These are phyloP conservation scores for Myripristis murdjan DNA, from an alignment of 2,797 vertebrate species.

Conservation along the genomic window DNA sequence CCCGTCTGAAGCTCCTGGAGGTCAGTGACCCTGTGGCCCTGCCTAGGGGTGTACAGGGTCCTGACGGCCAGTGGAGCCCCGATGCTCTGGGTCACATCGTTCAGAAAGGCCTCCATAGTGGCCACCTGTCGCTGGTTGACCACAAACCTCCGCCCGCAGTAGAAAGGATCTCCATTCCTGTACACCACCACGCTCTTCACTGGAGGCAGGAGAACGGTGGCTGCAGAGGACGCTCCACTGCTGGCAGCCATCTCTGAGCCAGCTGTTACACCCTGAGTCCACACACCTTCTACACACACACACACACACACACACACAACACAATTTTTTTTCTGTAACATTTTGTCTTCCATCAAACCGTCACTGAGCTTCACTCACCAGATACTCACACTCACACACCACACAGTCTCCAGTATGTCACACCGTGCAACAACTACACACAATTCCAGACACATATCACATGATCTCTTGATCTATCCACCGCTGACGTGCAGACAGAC, in stretches of 20 bases:
- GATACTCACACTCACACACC: constrained; percentile 1
- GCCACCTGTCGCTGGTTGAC: constrained; percentile 88
- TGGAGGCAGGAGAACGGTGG: constrained; percentile 71
- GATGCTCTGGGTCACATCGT: constrained; percentile 89
- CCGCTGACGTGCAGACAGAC: constrained; percentile 28
- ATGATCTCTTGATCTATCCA: constrained; percentile 19
- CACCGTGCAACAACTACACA: constrained; percentile 22
- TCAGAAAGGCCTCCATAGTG: constrained; percentile 91
- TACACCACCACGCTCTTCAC: constrained; percentile 92
- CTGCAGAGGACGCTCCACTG: constrained; percentile 37
- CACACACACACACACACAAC: not conserved
- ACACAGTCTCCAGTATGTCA: constrained; percentile 1
- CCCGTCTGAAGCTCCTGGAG: constrained; percentile 88
- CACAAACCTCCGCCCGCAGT: constrained; percentile 88
- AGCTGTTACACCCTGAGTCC: constrained; percentile 17
- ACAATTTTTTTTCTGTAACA: not conserved
- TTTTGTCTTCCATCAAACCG: not conserved
- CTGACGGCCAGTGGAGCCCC: constrained; percentile 87
- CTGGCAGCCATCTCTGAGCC: constrained; percentile 74
- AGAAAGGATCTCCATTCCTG: constrained; percentile 92
- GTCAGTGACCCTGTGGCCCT: constrained; percentile 83
- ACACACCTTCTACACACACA: not conserved
- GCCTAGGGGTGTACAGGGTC: constrained; percentile 88
- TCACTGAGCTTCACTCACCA: constrained; percentile 3
- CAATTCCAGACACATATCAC: constrained; percentile 13